phyloP scores from a whole-genome alignment of 2,888 invertebrate species.

The Standfussiana lucernea region DNA sequence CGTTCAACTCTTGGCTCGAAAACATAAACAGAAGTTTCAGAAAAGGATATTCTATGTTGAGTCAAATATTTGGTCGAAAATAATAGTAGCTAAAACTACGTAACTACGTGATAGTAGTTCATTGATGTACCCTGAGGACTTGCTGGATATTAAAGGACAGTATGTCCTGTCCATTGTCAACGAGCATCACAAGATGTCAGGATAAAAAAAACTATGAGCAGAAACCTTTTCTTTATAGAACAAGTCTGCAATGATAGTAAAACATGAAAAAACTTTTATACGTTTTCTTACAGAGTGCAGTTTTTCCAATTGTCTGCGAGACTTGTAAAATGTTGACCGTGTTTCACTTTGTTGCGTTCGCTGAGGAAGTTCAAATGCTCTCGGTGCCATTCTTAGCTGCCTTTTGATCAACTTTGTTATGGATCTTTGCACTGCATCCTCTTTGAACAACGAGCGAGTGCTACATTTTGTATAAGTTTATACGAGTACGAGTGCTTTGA shows the following conservation, averaged over 20 bases:
- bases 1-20: not conserved
- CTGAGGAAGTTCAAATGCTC: constrained; percentile 42
- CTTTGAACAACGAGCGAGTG: constrained; percentile 37
- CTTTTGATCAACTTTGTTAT: constrained; percentile 62
- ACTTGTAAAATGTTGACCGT: constrained; percentile 54
- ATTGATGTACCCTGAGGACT: not conserved
- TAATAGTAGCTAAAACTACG: not conserved
- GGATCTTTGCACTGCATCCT: constrained; percentile 27
- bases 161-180: not conserved
- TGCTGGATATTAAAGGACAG: not conserved
- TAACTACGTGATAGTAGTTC: too few species aligned
- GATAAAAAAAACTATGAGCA: not conserved
- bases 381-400: constrained; percentile 40
- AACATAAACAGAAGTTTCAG: not conserved
- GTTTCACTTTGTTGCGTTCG: constrained; percentile 52
- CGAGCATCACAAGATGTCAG: not conserved
- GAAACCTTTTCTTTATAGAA: constrained; percentile 4
- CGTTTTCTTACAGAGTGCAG: constrained; percentile 30
- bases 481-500: constrained; percentile 32
- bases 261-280: constrained; percentile 41
- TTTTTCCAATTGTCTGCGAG: constrained; percentile 52
- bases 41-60: not conserved
- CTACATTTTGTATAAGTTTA: constrained; percentile 38
- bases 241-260: constrained; percentile 15
- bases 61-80: not conserved